Base-by-base conservation (phyloP, 2,888 invertebrate genomes). In the Diaperis boleti region DNA sequence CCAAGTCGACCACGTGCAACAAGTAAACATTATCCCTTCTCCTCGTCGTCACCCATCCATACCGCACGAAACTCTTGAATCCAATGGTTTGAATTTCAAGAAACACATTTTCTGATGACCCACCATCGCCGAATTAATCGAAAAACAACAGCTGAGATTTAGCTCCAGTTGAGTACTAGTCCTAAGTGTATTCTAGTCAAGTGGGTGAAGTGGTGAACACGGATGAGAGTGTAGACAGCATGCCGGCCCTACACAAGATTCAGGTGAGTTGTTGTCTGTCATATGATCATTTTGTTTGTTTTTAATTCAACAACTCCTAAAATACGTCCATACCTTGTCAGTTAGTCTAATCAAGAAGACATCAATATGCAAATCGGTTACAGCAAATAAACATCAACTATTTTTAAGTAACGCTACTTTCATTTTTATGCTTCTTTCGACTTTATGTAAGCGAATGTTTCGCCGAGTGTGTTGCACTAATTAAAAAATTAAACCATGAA, bases 391-490 rank as follows among this genome's bases (percentile, higher is more conserved):
- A 49, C 65, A 66, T 29, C 49, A 66, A 56, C 45, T 63, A 67
- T 68, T 65, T 68, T 61, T 44, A 62, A 56, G 37, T 45, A 56
- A 47, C 49, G 37, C 17, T 59, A 68, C 68, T 69, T 69, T 69
- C 69, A 64, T 69, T 68, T 62, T 69, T 69, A 69, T 65, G 56
- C 64, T 59, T 54, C 55, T 64, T 64, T 66, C 45, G 59, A 52
- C 63, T 69, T 69, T 66, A 68, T 67, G 66, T 66, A 64, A 60
- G 60, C 55, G 67, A 59, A 64, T 59, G 62, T 63, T 64, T 65
- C 62, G 57, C 62, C 61, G 55, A 52, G 60, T 60, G 50, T 52
- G 26, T 5, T 26, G 59, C 57, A 59, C 64, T 63, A 68, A 66
- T 69, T 62, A 68, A 69, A 61, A 68, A 66, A 65, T 63, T 63